Base-by-base conservation (phyloP, 2,797 vertebrate genomes). In the Rhadinocentrus ornatus region DNA sequence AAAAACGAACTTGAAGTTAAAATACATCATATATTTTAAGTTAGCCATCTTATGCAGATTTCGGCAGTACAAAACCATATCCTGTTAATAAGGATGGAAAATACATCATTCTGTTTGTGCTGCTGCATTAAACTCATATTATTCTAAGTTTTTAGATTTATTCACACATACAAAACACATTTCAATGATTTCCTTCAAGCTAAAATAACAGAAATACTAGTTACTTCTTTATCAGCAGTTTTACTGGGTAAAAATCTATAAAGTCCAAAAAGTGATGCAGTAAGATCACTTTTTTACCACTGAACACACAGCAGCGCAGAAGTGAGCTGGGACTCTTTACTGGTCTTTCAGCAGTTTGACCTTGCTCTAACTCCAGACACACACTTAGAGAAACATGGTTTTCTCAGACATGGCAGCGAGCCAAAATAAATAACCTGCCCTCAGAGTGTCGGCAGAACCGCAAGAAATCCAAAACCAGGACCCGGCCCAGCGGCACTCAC, bases 381-480 rank as follows among this genome's bases (percentile, higher is more conserved):
- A 89, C 80, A 68, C 67, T 88, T 72, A 78, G 82, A 89, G 75
- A 90, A 91, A 86, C 83, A 91, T 73, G 89, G 79, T 90, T 89
- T 90, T 84, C 85, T 91, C 83, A 84, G 71, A 62, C 50, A 53
- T 87, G 91, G 81, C 90, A 84, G 66, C 1, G 62, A 80, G 93
- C 93, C 91, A 91, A 91, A 85, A 92, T 88, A 94, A 84, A 85
- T 92, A 77, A 82, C 86, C 82, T 91, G 87, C 65, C 89, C 88
- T 93, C 80, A 88, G 91, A 93, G 86, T 83, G 92, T 90, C 91
- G 84, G 82, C 80, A 79, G 91, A 95, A 94, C 94, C 93, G 72
- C 90, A 92, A 86, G 94, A 94, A 95, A 95, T 83, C 86, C 91
- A 87, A 96, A 86, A 92, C 91, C 89, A 52, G 61, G 80, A 77